Conservation (phyloP, 2,888 invertebrate species). For the Byasa hedistus region DNA sequence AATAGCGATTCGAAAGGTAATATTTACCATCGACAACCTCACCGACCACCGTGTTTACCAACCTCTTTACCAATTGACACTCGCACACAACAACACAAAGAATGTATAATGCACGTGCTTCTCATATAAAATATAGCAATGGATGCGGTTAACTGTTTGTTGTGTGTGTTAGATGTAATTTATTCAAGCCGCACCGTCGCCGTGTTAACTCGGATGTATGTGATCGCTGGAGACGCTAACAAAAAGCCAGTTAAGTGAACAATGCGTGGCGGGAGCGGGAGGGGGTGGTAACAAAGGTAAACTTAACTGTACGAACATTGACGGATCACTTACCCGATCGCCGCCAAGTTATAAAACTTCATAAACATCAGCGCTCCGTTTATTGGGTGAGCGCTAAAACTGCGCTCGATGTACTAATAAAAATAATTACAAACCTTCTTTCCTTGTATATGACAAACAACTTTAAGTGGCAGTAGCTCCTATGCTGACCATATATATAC, state of each 20-base stretch:
- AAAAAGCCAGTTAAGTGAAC: conserved; percentile 30
- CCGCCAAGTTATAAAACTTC: conserved; percentile 40
- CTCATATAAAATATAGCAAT: conserved; percentile 1
- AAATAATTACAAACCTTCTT: too few relatives aligned
- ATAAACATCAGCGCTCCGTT: conserved; percentile 37
- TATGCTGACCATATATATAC: too few relatives aligned
- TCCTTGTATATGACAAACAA: too few relatives aligned
- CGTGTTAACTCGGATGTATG: conserved; percentile 18
- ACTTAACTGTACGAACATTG: conserved; percentile 21
- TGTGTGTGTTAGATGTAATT: conserved; percentile 16
- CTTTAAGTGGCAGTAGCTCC: too few relatives aligned
- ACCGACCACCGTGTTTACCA: conserved; percentile 1
- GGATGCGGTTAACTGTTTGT: conserved; percentile 2
- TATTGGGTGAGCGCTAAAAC: conserved; percentile 37
- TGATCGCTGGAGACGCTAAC: conserved; percentile 27
- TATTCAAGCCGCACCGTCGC: conserved; percentile 7
- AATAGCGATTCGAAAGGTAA: background rate
- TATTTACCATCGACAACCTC: background rate
- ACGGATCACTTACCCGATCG: conserved; percentile 35
- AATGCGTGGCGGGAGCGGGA: conserved; percentile 2
- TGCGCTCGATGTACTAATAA: conserved; percentile 8
- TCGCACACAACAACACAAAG: background rate
- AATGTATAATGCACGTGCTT: conserved; percentile 10
- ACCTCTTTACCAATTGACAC: conserved; percentile 25
- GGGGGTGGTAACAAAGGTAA: conserved; percentile 20